Conservation (phyloP, 2,888 invertebrate species). For the Chaetoderma sp. region DNA sequence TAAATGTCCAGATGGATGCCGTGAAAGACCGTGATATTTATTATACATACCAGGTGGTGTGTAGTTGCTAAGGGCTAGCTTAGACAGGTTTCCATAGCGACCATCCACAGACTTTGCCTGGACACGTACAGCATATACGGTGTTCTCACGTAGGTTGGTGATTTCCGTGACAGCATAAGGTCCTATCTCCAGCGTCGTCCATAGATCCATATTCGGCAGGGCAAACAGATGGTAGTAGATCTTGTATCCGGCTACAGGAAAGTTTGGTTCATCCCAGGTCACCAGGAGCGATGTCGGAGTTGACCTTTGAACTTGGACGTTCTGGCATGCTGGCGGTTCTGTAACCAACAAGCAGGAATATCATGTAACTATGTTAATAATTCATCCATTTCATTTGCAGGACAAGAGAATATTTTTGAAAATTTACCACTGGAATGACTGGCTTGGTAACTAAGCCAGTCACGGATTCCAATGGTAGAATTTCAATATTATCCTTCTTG, state of each 20-base stretch:
- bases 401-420: too few species aligned
- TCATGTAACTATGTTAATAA: not conserved
- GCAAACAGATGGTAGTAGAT: constrained; percentile 62
- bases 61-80: constrained; percentile 40
- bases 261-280: constrained; percentile 73
- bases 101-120: constrained; percentile 59
- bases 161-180: constrained; percentile 60
- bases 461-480: not conserved
- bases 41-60: constrained; percentile 36
- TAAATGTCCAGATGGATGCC: too few species aligned
- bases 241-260: constrained; percentile 62
- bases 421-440: too few species aligned
- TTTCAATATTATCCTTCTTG: too few species aligned
- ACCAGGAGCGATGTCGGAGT: constrained; percentile 92
- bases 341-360: constrained; percentile 69
- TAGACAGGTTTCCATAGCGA: constrained; percentile 63
- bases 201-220: constrained; percentile 54
- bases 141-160: constrained; percentile 50
- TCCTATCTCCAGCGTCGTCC: constrained; percentile 60
- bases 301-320: constrained; percentile 93
- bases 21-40: too few species aligned
- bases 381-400: too few species aligned
- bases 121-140: constrained; percentile 61
- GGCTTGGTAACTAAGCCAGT: too few species aligned
- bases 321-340: constrained; percentile 92